Conservation (phyloP, 2,888 invertebrate species). For the Sipha maydis region DNA sequence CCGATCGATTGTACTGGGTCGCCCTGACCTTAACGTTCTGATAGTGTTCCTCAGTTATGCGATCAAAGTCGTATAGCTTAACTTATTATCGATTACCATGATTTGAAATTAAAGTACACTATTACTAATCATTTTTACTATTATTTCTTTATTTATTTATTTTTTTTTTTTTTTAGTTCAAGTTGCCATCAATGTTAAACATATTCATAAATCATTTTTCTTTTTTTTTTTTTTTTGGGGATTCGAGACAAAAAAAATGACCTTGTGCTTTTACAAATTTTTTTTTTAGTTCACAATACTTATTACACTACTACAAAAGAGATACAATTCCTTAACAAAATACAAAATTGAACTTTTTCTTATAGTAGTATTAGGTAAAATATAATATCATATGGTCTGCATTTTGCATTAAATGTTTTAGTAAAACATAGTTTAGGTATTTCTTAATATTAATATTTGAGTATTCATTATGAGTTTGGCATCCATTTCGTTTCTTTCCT, state of each 20-base stretch:
- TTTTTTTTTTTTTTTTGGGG: neutral
- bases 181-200: neutral
- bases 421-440: neutral
- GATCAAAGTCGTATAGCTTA: too few species aligned
- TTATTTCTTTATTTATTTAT: too few species aligned
- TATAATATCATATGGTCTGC: neutral
- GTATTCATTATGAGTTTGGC: neutral
- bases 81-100: too few species aligned
- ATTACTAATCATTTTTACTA: too few species aligned
- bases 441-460: neutral
- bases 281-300: conserved; percentile 4
- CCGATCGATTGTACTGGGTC: too few species aligned
- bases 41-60: neutral
- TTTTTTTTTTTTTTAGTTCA: neutral
- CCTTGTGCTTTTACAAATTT: conserved; percentile 21
- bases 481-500: conserved; percentile 8
- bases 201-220: neutral
- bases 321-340: neutral
- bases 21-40: neutral
- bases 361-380: neutral
- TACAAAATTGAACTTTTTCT: neutral
- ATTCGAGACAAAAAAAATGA: conserved; percentile 20
- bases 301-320: neutral
- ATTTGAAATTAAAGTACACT: too few species aligned
- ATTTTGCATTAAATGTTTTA: conserved; percentile 24